Evolutionary conservation across 2,888 invertebrate genomes (phyloP).

Genomic region (Meiosimyza platycephala): DNA sequence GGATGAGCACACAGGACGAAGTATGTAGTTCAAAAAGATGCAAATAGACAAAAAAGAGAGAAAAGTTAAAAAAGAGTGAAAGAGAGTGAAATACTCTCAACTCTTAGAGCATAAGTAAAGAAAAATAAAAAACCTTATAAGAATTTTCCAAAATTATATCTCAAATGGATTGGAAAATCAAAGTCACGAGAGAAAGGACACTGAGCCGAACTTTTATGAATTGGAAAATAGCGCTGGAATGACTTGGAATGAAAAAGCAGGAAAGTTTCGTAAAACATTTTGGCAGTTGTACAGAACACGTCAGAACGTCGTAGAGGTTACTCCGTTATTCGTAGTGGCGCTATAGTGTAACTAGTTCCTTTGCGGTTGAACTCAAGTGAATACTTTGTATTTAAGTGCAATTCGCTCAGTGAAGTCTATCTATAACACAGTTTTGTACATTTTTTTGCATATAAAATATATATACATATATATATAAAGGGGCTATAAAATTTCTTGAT

Average conservation of each 20-base stretch:
- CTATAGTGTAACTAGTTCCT: not conserved
- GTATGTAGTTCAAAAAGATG: not conserved
- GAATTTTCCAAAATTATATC: conserved; percentile 26
- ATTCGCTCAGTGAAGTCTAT: not conserved
- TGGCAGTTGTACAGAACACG: not conserved
- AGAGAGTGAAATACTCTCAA: not conserved
- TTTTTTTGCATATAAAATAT: no score
- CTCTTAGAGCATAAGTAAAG: not conserved
- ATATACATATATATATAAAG: no score
- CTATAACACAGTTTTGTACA: no score
- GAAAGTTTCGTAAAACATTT: conserved; percentile 6
- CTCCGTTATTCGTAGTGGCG: not conserved
- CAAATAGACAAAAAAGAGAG: not conserved
- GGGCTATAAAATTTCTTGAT: no score
- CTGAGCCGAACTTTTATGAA: not conserved
- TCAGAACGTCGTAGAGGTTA: conserved; percentile 13
- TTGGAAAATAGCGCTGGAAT: not conserved
- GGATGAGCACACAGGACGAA: not conserved
- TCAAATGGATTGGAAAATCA: not conserved
- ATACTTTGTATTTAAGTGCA: not conserved
- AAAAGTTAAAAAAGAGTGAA: not conserved
- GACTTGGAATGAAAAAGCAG: not conserved
- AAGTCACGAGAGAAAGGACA: not conserved
- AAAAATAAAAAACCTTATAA: not conserved
- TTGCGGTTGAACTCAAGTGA: conserved; percentile 9